Evolutionary conservation across 2,888 invertebrate species (phyloP).

Genomic region (Chloroclysta siterata): DNA sequence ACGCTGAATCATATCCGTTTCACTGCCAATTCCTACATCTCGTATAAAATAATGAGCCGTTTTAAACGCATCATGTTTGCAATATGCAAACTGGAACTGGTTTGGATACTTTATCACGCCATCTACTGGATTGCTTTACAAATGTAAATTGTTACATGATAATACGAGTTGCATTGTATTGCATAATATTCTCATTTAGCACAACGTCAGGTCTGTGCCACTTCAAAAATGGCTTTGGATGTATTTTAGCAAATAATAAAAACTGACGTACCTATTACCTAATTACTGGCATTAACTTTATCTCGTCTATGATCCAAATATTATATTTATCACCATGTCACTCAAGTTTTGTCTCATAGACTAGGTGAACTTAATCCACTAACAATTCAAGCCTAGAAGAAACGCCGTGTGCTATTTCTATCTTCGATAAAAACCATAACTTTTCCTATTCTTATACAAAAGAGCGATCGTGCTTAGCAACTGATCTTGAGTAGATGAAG

Average conservation of each 20-base stretch:
- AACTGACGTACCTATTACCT: too few relatives aligned
- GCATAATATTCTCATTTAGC: constrained; percentile 38
- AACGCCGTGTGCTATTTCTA: too few relatives aligned
- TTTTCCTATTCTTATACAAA: too few relatives aligned
- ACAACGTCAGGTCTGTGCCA: constrained; percentile 15
- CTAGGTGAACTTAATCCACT: background rate
- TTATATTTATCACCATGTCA: too few relatives aligned
- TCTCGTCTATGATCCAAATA: too few relatives aligned
- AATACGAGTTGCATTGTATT: constrained; percentile 30
- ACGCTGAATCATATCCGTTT: constrained; percentile 25
- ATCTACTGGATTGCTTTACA: constrained; percentile 25
- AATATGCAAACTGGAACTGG: constrained; percentile 19
- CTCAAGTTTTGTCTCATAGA: background rate
- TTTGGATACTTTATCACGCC: constrained; percentile 30
- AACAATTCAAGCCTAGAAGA: too few relatives aligned
- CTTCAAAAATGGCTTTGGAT: background rate
- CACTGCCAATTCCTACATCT: constrained; percentile 16
- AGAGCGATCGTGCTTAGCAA: background rate
- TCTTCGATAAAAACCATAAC: too few relatives aligned
- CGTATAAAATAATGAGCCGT: constrained; percentile 16
- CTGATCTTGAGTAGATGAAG: background rate
- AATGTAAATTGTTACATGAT: constrained; percentile 24
- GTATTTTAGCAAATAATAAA: background rate
- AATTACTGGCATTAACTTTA: too few relatives aligned
- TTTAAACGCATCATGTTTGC: constrained; percentile 23